Evolutionary conservation across 2,113 vertebrate genomes (phyloP), one percentile per base, ranked within the genome.

Genomic region (Daphoenositta chrysoptera): DNA sequence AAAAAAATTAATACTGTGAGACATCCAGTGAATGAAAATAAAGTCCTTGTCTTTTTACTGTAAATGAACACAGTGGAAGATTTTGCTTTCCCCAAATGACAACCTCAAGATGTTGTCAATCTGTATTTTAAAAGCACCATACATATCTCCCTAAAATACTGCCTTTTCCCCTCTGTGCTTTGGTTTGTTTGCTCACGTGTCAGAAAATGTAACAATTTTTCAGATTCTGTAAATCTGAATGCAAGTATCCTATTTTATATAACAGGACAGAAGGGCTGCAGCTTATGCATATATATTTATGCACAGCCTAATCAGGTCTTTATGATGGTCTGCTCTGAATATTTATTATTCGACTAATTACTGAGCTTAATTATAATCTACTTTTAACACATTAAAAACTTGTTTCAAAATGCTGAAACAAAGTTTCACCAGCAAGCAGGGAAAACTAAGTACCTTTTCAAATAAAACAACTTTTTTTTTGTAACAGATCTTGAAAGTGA

Each of bases 301-400:
- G 35, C 57, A 57, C 6, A 83, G 65, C 39, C 60, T 94, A 91
- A 89, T 68, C 80, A 91, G 92, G 83, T 39, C 83, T 96, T 83
- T 88, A 87, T 69, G 84, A 94, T 88, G 69, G 57, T 66, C 83
- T 84, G 15, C 40, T 95, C 94, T 96, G 96, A 90, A 91, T 96
- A 95, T 97, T 97, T 96, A 97, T 97, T 94, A 97, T 69, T 87
- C 81, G 31, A 69, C 82, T 97, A 95, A 97, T 97, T 97, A 94
- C 82, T 79, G 81, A 93, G 78, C 92, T 96, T 97, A 97, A 97
- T 96, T 96, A 89, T 79, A 94, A 95, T 87, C 84, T 65, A 19
- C 31, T 96, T 95, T 97, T 94, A 95, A 95, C 78, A 64, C 10
- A 72, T 81, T 87, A 93, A 91, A 83, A 92, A 57, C 37, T 88